Percentiles rank a stretch among this genome's conserved stretches.
Conservation (phyloP, 2,888 invertebrate genomes). For the Anthrax anthrax region DNA sequence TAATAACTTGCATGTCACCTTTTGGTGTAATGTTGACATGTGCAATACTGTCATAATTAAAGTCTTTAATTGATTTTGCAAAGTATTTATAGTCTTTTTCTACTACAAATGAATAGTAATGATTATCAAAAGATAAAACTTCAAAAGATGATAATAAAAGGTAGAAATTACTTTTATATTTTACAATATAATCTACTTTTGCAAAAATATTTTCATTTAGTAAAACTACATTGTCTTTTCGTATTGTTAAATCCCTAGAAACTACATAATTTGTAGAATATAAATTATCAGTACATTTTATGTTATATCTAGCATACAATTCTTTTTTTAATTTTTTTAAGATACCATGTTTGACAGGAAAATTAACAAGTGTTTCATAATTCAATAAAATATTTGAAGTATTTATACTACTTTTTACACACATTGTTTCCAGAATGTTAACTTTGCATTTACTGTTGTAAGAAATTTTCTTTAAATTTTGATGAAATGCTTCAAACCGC, state of each 20-base stretch:
- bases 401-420: not conserved
- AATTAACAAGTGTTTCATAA: not conserved
- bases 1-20: too few relatives aligned
- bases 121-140: not conserved
- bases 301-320: not conserved
- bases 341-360: not conserved
- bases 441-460: not conserved
- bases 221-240: not conserved
- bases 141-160: not conserved
- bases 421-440: constrained; percentile 2
- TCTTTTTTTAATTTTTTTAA: not conserved
- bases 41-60: too few relatives aligned
- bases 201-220: not conserved
- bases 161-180: not conserved
- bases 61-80: too few relatives aligned
- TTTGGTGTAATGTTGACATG: too few relatives aligned
- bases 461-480: constrained; percentile 9
- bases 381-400: constrained; percentile 1
- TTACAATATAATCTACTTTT: not conserved
- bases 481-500: constrained; percentile 13
- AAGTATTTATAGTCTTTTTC: not conserved
- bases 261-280: not conserved
- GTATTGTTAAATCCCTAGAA: not conserved
- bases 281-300: not conserved
- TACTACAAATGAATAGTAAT: not conserved